A percentile compares a stretch with the other conserved stretches of the same genome.
phyloP scores from a whole-genome alignment of 2,797 vertebrate genomes.

The Coracias cyanogaster region DNA sequence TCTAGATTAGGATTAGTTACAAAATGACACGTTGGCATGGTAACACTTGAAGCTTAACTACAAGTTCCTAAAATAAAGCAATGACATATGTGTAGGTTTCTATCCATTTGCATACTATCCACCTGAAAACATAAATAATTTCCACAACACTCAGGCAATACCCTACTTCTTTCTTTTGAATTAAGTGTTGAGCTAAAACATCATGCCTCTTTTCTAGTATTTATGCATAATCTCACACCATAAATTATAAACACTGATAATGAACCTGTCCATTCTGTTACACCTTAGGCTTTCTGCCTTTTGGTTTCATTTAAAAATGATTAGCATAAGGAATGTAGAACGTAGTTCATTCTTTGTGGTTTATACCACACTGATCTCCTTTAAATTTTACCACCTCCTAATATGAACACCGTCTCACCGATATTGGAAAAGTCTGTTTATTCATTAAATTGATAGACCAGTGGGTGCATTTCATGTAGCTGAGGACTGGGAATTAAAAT shows the following conservation, averaged over 20 bases:
- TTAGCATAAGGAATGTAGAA: neutral
- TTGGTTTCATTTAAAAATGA: neutral
- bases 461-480: neutral
- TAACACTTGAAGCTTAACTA: constrained; percentile 69
- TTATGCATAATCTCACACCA: neutral
- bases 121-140: constrained; percentile 20
- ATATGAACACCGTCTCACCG: neutral
- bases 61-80: constrained; percentile 76
- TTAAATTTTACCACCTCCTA: neutral
- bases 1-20: constrained; percentile 69
- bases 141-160: constrained; percentile 13
- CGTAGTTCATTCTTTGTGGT: neutral
- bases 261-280: neutral
- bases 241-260: neutral
- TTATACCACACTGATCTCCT: neutral
- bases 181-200: constrained; percentile 24
- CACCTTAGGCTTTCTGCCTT: neutral
- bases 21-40: constrained; percentile 74
- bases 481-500: neutral
- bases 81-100: constrained; percentile 50
- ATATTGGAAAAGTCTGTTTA: neutral
- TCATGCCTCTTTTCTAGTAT: neutral
- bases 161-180: neutral
- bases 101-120: constrained; percentile 29
- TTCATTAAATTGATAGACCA: neutral